Percentiles rank a stretch among this genome's conserved stretches.
These are phyloP conservation scores for Fregetta grallaria DNA, from an alignment of 2,113 vertebrate genomes.

Conservation along the genomic window DNA sequence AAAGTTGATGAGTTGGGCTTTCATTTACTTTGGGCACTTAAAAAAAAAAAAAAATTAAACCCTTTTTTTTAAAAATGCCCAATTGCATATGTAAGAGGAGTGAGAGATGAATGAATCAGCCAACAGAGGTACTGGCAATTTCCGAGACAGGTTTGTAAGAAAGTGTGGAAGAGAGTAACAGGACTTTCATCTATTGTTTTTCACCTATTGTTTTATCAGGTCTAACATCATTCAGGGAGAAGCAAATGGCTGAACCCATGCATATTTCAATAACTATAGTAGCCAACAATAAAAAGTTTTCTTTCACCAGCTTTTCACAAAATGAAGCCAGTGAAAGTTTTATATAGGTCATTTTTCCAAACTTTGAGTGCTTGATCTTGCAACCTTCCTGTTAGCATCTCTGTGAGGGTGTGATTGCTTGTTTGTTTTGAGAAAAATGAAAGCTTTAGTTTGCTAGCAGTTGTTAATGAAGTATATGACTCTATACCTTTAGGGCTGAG, in stretches of 20 bases:
- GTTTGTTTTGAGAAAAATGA: background rate
- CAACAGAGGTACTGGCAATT: background rate
- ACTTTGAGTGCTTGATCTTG: background rate
- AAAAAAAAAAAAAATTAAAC: background rate
- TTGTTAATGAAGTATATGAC: background rate
- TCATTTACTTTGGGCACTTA: background rate
- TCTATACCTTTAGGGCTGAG: background rate
- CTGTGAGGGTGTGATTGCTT: background rate
- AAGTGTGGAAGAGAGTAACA: background rate
- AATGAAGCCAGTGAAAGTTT: background rate
- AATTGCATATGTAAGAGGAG: background rate
- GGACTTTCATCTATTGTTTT: background rate
- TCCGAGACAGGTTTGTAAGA: background rate
- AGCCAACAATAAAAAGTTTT: background rate
- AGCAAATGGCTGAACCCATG: background rate
- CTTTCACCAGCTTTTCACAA: background rate
- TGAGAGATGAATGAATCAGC: background rate
- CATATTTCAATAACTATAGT: background rate
- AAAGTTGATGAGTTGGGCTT: background rate
- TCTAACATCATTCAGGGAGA: background rate
- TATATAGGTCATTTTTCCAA: background rate
- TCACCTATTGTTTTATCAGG: background rate
- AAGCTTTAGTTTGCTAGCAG: background rate
- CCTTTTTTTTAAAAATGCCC: background rate
- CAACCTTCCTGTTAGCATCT: background rate